These are phyloP conservation scores for Platysternon megacephalum DNA, from an alignment of 2,113 vertebrate genomes.

Conservation along the genomic window DNA sequence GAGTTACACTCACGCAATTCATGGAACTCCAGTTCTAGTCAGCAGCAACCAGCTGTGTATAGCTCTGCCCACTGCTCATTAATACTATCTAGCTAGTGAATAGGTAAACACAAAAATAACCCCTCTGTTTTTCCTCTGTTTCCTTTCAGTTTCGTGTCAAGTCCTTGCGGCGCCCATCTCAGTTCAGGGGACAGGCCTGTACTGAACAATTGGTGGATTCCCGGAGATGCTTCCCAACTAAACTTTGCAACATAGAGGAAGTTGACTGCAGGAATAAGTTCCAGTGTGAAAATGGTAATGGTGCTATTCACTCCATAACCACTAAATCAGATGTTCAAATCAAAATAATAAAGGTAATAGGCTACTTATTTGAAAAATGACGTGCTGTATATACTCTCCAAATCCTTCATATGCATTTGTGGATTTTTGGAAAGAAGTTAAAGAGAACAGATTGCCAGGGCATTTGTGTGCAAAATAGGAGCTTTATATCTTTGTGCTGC, in stretches of 20 bases:
- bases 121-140: not conserved
- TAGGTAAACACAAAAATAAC: not conserved
- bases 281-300: constrained; percentile 87
- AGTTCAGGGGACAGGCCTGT: constrained; percentile 89
- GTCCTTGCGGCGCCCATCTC: constrained; percentile 81
- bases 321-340: not conserved
- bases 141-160: constrained; percentile 83
- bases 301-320: not conserved
- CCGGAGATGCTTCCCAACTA: constrained; percentile 81
- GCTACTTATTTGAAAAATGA: not conserved
- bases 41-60: not conserved
- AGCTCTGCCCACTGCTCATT: not conserved
- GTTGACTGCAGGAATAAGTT: constrained; percentile 87
- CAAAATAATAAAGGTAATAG: not conserved
- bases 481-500: not conserved
- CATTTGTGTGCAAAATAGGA: not conserved
- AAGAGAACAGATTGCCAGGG: not conserved
- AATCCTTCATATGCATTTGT: not conserved
- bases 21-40: not conserved
- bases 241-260: constrained; percentile 84
- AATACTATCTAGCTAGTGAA: not conserved
- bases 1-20: not conserved
- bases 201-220: constrained; percentile 80
- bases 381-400: not conserved
- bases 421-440: not conserved